Evolutionary conservation across 1,140 invertebrate genomes (phyloP).

Genomic region (Muscidifurax raptorellus): DNA sequence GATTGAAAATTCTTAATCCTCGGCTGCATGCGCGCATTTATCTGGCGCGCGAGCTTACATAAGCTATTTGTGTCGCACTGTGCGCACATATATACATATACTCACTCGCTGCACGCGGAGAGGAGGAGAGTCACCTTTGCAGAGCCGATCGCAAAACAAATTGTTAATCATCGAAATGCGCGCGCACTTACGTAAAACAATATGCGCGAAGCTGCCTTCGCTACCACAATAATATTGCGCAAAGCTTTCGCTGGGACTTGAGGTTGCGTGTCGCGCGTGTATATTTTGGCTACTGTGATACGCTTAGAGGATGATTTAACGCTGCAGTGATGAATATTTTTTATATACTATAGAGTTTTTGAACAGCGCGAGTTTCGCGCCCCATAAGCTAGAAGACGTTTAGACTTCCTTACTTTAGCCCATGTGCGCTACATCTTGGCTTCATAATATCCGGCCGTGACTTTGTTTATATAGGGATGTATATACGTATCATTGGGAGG

Average conservation of each 20-base stretch:
- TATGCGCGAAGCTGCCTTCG: neutral
- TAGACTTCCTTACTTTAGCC: too few species aligned
- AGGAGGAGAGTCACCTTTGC: conserved; percentile 70
- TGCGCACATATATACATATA: neutral
- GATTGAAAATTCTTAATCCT: conserved; percentile 64
- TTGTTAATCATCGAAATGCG: conserved; percentile 74
- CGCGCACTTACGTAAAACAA: conserved; percentile 22
- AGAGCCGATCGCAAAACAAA: conserved; percentile 73
- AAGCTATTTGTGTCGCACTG: conserved; percentile 72
- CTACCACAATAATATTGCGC: neutral
- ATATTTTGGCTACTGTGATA: conserved; percentile 41
- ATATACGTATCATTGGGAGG: neutral
- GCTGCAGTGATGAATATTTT: too few species aligned
- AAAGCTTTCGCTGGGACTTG: conserved; percentile 57
- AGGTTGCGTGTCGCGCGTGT: conserved; percentile 31
- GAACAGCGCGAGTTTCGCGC: too few species aligned
- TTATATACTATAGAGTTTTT: too few species aligned
- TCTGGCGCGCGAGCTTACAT: conserved; percentile 67
- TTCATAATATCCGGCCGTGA: too few species aligned
- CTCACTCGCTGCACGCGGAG: neutral
- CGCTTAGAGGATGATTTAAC: too few species aligned
- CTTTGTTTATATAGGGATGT: neutral
- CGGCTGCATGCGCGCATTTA: conserved; percentile 67
- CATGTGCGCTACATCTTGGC: too few species aligned
- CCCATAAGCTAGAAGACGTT: too few species aligned